Evolutionary conservation across 2,888 invertebrate genomes (phyloP).

Genomic region (Selenia dentaria): DNA sequence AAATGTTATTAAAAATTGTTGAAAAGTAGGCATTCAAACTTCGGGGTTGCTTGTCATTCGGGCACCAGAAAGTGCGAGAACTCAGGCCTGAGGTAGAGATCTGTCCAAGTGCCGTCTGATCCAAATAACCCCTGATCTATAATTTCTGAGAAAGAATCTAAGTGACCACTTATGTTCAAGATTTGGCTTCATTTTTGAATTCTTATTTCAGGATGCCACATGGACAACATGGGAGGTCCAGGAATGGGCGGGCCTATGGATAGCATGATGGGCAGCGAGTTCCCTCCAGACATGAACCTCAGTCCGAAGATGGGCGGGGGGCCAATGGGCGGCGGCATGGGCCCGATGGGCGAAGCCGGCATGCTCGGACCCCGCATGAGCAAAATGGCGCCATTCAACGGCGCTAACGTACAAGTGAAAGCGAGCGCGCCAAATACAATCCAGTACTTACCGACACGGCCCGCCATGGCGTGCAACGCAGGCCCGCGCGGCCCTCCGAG

Average conservation of each 20-base stretch:
- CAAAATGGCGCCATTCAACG: slow-evolving; percentile 85
- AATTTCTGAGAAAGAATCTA: too few species aligned
- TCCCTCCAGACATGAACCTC: slow-evolving; percentile 82
- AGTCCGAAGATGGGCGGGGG: slow-evolving; percentile 88
- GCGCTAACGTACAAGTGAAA: slow-evolving; percentile 95
- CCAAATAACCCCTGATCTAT: too few species aligned
- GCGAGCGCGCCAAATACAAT: slow-evolving; percentile 99
- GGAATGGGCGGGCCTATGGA: slow-evolving; percentile 83
- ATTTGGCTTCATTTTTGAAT: too few species aligned
- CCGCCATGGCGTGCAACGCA: slow-evolving; percentile 90
- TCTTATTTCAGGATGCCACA: slow-evolving; percentile 72
- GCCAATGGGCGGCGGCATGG: slow-evolving; percentile 81
- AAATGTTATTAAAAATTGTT: too few species aligned
- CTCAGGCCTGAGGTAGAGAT: too few species aligned
- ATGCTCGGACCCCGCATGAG: slow-evolving; percentile 88
- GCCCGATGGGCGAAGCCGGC: slow-evolving; percentile 81
- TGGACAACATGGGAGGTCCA: slow-evolving; percentile 78
- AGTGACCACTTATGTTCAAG: too few species aligned
- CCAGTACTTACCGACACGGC: slow-evolving; percentile 97
- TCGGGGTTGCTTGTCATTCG: too few species aligned
- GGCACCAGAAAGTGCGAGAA: too few species aligned
- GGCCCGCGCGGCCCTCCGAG: slow-evolving; percentile 93
- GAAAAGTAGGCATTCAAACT: too few species aligned
- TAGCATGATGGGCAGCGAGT: slow-evolving; percentile 81
- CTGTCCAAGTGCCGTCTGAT: too few species aligned